These are phyloP conservation scores for Pelecanus crispus DNA, from an alignment of 2,113 vertebrate species.

Conservation along the genomic window DNA sequence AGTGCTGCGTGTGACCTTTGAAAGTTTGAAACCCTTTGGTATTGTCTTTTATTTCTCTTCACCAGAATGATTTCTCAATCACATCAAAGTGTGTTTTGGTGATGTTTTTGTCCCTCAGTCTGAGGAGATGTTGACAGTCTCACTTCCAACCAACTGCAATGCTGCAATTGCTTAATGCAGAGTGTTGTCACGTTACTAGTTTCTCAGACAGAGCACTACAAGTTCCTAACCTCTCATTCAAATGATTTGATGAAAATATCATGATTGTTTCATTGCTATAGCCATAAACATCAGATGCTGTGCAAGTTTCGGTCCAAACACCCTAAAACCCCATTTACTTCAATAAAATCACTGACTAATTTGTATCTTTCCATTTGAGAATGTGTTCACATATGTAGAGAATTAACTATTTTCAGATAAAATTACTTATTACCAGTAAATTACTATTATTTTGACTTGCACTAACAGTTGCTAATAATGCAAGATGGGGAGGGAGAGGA, in stretches of 20 bases:
- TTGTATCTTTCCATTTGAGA: background rate
- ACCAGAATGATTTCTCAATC: background rate
- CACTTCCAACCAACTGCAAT: background rate
- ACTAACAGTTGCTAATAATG: conserved; percentile 9
- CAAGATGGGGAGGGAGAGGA: background rate
- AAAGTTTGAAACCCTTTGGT: background rate
- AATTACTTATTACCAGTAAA: background rate
- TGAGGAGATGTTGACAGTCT: background rate
- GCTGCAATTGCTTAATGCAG: background rate
- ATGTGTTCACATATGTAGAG: background rate
- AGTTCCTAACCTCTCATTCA: background rate
- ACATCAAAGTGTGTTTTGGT: background rate
- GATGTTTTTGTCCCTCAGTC: background rate
- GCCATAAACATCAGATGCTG: background rate
- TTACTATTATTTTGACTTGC: background rate
- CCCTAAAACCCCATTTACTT: background rate
- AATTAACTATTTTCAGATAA: background rate
- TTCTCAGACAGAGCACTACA: background rate
- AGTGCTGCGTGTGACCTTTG: background rate
- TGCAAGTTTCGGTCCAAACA: background rate
- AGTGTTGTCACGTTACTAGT: background rate
- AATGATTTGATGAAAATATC: background rate
- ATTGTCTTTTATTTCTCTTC: background rate
- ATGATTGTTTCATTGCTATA: background rate
- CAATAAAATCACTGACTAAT: background rate